Evolutionary conservation across 1,140 invertebrate species (phyloP), one percentile per base, ranked within the genome.

Genomic region (Listronotus bonariensis): DNA sequence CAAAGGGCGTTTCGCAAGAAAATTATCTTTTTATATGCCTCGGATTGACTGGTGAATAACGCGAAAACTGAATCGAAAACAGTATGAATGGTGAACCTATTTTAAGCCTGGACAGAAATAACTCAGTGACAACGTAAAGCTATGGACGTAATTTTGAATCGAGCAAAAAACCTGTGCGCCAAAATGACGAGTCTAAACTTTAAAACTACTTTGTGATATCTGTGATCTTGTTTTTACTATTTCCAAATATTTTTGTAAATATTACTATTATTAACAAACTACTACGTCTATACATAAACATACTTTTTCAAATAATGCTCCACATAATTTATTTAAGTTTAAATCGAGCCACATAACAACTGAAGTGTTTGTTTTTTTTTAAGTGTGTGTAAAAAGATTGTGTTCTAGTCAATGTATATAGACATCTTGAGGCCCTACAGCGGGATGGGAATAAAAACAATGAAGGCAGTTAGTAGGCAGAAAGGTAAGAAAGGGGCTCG

Each of bases 391-490:
- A 43, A 20, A 54, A 55, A 49, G 20, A 38, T 55, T 41, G 61
- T 69, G 55, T 55, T 75, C 72, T 76, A 76, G 74, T 76, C 72
- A 75, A 79, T 79, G 77, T 79, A 77, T 73, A 77, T 78, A 77
- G 76, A 79, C 71, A 75, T 72, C 67, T 67, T 67, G 59, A 76
- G 69, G 58, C 69, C 71, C 52, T 74, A 72, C 71, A 69, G 72
- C 77, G 79, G 78, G 65, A 81, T 81, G 80, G 80, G 80, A 78
- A 80, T 81, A 74, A 81, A 81, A 79, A 80, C 79, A 72, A 81
- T 81, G 80, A 81, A 81, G 76, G 76, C 80, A 52, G 79, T 79
- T 67, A 80, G 73, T 71, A 80, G 80, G 72, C 78, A 73, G 71
- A 80, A 79, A 80, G 80, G 80, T 81, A 77, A 74, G 74, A 63